These are phyloP conservation scores for Eudemis profundana DNA, from an alignment of 2,888 invertebrate genomes.

Conservation along the genomic window DNA sequence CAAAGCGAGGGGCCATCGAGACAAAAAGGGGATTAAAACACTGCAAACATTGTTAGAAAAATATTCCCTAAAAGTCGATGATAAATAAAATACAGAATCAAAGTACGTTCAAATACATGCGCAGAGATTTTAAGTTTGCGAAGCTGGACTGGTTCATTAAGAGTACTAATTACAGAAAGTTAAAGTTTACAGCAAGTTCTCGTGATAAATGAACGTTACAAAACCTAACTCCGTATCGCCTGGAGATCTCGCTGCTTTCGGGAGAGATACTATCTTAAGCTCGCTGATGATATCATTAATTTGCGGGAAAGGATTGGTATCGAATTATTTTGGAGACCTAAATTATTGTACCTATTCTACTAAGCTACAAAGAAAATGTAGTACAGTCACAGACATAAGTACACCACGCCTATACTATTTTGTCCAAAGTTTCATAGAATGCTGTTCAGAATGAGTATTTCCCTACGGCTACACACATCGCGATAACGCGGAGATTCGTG, in stretches of 20 bases:
- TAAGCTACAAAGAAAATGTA: background rate
- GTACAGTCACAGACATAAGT: too few relatives aligned
- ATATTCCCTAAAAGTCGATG: background rate
- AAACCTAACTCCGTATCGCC: constrained; percentile 35
- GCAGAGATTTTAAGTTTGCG: constrained; percentile 18
- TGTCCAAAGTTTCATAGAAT: too few relatives aligned
- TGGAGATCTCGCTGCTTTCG: constrained; percentile 28
- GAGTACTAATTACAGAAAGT: constrained; percentile 41
- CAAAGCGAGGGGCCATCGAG: too few relatives aligned
- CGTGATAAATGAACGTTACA: constrained; percentile 41
- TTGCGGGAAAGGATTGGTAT: background rate
- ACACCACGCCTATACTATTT: too few relatives aligned
- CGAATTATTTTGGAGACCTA: background rate
- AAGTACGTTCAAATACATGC: constrained; percentile 16
- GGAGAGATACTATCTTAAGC: constrained; percentile 17
- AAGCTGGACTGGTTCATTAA: constrained; percentile 39
- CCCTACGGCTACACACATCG: too few relatives aligned
- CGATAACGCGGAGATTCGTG: too few relatives aligned
- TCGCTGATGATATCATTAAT: constrained; percentile 17
- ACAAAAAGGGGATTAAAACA: too few relatives aligned
- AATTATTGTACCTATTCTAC: background rate
- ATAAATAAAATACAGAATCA: constrained; percentile 2
- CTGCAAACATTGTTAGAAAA: background rate
- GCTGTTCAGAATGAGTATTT: too few relatives aligned
- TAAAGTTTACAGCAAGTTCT: constrained; percentile 39